Conservation (phyloP, 2,113 vertebrate genomes). For the Melanerpes aurifrons region DNA sequence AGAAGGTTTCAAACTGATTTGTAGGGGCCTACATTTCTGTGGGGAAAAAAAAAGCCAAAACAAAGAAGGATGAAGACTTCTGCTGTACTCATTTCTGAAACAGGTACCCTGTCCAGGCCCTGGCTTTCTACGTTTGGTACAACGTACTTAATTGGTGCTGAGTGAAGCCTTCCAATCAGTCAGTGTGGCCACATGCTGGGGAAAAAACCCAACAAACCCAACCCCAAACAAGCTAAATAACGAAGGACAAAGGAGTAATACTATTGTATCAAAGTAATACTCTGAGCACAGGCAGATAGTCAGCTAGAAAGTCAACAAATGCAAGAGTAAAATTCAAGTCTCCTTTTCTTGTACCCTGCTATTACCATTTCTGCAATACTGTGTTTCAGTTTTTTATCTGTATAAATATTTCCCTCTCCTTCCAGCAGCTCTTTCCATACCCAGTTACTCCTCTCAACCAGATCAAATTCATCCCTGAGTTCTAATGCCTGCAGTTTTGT, state of each 20-base stretch:
- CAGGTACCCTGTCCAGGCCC: not conserved
- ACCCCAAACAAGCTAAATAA: not conserved
- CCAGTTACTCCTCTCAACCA: not conserved
- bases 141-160: not conserved
- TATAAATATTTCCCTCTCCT: not conserved
- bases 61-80: not conserved
- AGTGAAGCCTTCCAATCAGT: not conserved
- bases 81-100: not conserved
- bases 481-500: not conserved
- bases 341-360: not conserved
- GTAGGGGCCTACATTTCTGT: not conserved
- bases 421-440: not conserved
- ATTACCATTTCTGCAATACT: not conserved
- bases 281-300: not conserved
- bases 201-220: not conserved
- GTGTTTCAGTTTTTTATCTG: not conserved
- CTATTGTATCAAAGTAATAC: not conserved
- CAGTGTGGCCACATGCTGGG: slow-evolving; percentile 48
- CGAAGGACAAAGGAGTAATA: not conserved
- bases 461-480: not conserved
- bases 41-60: not conserved
- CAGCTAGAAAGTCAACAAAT: not conserved
- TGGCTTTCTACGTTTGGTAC: not conserved
- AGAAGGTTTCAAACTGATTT: not conserved
- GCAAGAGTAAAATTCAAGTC: not conserved